Evolutionary conservation across 2,113 vertebrate species (phyloP).

Genomic region (Toxotes jaculatrix): DNA sequence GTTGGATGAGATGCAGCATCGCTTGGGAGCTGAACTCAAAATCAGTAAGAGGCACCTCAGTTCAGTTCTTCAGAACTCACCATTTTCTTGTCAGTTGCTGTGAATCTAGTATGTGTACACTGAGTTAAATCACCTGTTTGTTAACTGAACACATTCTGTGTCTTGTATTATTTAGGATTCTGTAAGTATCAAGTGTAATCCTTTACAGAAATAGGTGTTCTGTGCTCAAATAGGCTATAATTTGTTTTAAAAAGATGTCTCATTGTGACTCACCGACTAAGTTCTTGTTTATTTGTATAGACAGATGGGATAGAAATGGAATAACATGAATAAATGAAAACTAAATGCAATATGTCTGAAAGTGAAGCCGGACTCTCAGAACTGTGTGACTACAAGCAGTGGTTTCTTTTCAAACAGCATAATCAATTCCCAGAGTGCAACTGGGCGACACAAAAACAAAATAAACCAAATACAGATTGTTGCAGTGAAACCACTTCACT

Average conservation of each 20-base stretch:
- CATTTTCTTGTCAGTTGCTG: slow-evolving; percentile 27
- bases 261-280: not conserved
- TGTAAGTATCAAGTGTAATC: not conserved
- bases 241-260: not conserved
- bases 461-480: not conserved
- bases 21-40: slow-evolving; percentile 43
- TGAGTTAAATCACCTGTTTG: slow-evolving; percentile 41
- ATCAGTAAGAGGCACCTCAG: slow-evolving; percentile 20
- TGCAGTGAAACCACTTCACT: slow-evolving; percentile 1
- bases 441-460: not conserved
- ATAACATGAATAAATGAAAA: slow-evolving; percentile 4
- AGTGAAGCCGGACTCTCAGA: not conserved
- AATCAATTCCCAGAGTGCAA: not conserved
- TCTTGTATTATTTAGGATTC: slow-evolving; percentile 20
- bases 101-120: slow-evolving; percentile 1
- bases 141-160: slow-evolving; percentile 36
- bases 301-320: not conserved
- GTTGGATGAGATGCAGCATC: slow-evolving; percentile 28
- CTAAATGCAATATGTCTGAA: not conserved
- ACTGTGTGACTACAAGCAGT: not conserved
- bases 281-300: not conserved
- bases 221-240: not conserved
- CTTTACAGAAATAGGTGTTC: slow-evolving; percentile 2
- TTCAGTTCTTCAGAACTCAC: slow-evolving; percentile 36
- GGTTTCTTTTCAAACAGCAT: slow-evolving; percentile 15